Evolutionary conservation across 2,888 invertebrate species (phyloP).

Genomic region (Boloria euphrosyne): DNA sequence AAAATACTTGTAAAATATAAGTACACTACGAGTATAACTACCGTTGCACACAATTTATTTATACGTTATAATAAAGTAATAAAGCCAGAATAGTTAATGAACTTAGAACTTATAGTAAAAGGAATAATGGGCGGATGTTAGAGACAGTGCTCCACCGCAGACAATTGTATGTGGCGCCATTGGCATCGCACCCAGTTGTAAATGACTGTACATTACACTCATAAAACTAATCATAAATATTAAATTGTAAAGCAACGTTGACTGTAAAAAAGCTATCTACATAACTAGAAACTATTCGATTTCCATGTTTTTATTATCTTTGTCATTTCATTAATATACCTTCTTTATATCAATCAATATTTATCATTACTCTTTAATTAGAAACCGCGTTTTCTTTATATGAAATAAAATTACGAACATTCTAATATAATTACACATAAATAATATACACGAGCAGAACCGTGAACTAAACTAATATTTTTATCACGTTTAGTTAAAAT

Average conservation of each 20-base stretch:
- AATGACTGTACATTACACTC: constrained; percentile 23
- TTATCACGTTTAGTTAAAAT: no score
- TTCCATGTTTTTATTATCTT: no score
- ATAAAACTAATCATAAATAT: constrained; percentile 18
- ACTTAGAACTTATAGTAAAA: constrained; percentile 5
- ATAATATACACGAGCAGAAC: no score
- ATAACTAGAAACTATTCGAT: not conserved
- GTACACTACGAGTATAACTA: no score
- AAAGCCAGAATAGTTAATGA: constrained; percentile 15
- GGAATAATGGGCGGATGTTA: constrained; percentile 14
- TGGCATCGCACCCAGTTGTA: constrained; percentile 19
- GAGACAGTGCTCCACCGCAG: constrained; percentile 27
- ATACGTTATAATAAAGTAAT: not conserved
- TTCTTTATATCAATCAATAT: no score
- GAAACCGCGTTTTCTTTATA: no score
- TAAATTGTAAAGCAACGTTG: constrained; percentile 11
- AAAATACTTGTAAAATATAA: not conserved
- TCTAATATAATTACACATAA: no score
- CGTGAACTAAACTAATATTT: no score
- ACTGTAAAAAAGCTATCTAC: constrained; percentile 1
- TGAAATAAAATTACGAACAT: no score
- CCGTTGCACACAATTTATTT: not conserved
- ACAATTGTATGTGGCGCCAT: constrained; percentile 28
- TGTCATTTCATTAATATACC: no score
- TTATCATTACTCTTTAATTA: no score